These are phyloP conservation scores for Camelus dromedarius DNA, from an alignment of 2,113 vertebrate species.

Conservation along the genomic window DNA sequence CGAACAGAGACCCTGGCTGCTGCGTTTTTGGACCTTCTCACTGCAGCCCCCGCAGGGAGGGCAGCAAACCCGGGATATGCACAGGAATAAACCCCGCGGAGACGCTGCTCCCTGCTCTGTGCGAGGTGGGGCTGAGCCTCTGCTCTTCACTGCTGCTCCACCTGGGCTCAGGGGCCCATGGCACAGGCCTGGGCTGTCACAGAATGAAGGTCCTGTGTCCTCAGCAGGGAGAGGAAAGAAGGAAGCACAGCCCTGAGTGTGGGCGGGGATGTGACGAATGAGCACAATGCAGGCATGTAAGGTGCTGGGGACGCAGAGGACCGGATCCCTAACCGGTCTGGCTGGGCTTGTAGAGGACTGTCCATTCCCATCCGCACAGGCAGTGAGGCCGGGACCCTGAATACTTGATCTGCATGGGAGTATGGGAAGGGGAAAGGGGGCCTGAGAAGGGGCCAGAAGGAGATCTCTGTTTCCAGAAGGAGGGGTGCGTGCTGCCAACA, in stretches of 20 bases:
- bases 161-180: not conserved
- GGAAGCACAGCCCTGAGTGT: not conserved
- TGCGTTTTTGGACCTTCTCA: not conserved
- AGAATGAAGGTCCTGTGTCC: not conserved
- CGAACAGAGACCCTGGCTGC: not conserved
- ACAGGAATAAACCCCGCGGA: not conserved
- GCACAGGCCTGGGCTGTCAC: not conserved
- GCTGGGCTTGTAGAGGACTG: not conserved
- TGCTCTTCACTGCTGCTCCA: not conserved
- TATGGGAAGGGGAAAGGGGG: not conserved
- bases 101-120: not conserved
- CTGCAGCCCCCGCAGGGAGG: not conserved
- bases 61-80: not conserved
- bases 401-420: not conserved
- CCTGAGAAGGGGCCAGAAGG: conserved; percentile 51
- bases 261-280: not conserved
- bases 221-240: not conserved
- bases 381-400: not conserved
- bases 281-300: not conserved
- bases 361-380: not conserved
- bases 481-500: not conserved
- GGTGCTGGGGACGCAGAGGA: not conserved
- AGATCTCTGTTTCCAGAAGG: conserved; percentile 64
- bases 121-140: not conserved
- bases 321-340: not conserved